A percentile compares a stretch with the other conserved stretches of the same genome.
phyloP scores from a whole-genome alignment of 2,888 invertebrate genomes.

The Endotricha flammealis region DNA sequence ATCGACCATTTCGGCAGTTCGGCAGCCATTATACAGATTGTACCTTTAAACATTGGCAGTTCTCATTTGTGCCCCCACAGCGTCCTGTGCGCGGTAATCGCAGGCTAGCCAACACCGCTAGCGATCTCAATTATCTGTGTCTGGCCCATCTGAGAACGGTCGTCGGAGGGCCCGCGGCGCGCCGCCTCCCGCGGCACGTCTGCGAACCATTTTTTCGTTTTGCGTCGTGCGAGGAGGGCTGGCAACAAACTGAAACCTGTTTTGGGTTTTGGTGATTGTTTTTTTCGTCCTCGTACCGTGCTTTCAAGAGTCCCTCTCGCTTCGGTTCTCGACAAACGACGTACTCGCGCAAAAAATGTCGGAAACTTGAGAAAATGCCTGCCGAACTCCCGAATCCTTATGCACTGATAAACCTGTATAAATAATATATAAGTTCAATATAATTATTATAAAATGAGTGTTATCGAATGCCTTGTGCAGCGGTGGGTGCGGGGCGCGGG shows the following conservation, averaged over 20 bases:
- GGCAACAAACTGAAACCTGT: conserved; percentile 60
- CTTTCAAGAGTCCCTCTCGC: conserved; percentile 38
- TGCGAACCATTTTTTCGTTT: conserved; percentile 60
- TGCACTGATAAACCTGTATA: conserved; percentile 50
- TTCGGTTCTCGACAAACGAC: conserved; percentile 38
- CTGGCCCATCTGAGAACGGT: conserved; percentile 48
- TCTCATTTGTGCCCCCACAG: conserved; percentile 32
- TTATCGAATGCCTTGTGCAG: conserved; percentile 32
- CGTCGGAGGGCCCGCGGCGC: conserved; percentile 35
- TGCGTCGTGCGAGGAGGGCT: conserved; percentile 60
- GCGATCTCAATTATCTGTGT: conserved; percentile 44
- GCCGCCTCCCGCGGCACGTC: conserved; percentile 42
- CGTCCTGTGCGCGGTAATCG: conserved; percentile 21
- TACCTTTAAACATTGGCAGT: conserved; percentile 26
- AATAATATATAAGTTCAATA: conserved; percentile 40
- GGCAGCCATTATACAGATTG: conserved; percentile 18
- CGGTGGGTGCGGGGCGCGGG: conserved; percentile 31
- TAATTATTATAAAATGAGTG: conserved; percentile 44
- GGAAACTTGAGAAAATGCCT: conserved; percentile 46
- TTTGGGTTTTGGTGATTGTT: conserved; percentile 66
- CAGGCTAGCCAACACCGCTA: conserved; percentile 35
- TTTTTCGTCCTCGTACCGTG: conserved; percentile 58
- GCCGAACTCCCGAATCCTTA: conserved; percentile 57
- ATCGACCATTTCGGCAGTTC: conserved; percentile 48
- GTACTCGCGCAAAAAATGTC: conserved; percentile 51